These are phyloP conservation scores for Nasonovia ribisnigri DNA, from an alignment of 2,888 invertebrate genomes.

Conservation along the genomic window DNA sequence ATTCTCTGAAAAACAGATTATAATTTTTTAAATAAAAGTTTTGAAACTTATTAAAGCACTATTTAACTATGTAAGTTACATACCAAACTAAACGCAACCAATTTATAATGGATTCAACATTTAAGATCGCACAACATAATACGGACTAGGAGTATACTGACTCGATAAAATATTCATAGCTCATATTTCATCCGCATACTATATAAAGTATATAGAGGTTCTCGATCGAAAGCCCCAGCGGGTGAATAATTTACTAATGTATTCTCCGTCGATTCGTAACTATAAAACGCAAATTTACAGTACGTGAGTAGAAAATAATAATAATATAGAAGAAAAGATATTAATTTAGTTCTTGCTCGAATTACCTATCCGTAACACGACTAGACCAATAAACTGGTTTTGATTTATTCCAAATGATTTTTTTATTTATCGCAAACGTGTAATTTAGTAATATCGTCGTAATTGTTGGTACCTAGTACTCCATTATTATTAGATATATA, in stretches of 20 bases:
- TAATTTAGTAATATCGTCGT: slow-evolving; percentile 47
- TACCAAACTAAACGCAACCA: neutral
- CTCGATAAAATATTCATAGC: slow-evolving; percentile 19
- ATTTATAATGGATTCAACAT: slow-evolving; percentile 12
- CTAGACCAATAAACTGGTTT: slow-evolving; percentile 37
- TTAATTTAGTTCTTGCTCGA: neutral
- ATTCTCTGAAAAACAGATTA: no score
- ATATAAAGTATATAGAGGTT: neutral
- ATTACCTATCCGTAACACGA: neutral
- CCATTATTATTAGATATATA: neutral
- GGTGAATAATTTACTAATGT: slow-evolving; percentile 40
- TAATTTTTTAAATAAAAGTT: neutral
- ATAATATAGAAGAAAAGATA: neutral
- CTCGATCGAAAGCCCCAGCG: slow-evolving; percentile 16
- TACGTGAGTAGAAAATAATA: slow-evolving; percentile 13
- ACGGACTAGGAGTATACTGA: neutral
- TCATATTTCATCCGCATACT: slow-evolving; percentile 13
- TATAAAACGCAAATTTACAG: neutral
- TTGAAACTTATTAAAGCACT: neutral
- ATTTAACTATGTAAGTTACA: neutral
- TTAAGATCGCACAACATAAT: neutral
- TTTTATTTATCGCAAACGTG: slow-evolving; percentile 35
- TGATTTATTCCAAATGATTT: slow-evolving; percentile 48
- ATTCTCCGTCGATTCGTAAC: slow-evolving; percentile 9
- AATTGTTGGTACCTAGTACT: slow-evolving; percentile 35